Conservation (phyloP, 1,140 invertebrate species). For the Heliothis subflexa region DNA sequence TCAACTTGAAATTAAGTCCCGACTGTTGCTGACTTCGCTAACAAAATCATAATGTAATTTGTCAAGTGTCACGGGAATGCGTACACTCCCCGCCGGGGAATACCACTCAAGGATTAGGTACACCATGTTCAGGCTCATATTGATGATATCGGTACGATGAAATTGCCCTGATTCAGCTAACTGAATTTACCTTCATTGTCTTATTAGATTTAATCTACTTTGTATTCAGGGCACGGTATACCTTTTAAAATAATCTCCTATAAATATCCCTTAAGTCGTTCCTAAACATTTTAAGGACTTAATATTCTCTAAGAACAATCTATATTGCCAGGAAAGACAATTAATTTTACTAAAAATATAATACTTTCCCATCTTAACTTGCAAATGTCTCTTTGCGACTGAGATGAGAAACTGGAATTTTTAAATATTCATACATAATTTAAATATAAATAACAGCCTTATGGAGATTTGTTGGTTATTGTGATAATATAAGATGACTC, state of each 20-base stretch:
- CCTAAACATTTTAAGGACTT: constrained; percentile 37
- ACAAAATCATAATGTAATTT: constrained; percentile 79
- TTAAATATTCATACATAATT: constrained; percentile 51
- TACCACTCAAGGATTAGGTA: constrained; percentile 23
- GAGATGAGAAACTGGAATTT: constrained; percentile 46
- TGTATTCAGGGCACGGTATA: constrained; percentile 39
- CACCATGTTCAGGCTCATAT: constrained; percentile 32
- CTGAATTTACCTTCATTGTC: constrained; percentile 43
- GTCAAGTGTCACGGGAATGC: constrained; percentile 63
- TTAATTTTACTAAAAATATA: constrained; percentile 47
- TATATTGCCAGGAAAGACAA: constrained; percentile 14
- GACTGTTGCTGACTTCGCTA: constrained; percentile 56
- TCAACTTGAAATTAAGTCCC: constrained; percentile 67
- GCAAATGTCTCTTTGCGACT: constrained; percentile 47
- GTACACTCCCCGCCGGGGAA: constrained; percentile 23
- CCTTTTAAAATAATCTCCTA: constrained; percentile 45
- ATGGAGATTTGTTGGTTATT: constrained; percentile 35
- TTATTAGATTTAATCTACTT: constrained; percentile 37
- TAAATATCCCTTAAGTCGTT: constrained; percentile 35
- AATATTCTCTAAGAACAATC: constrained; percentile 15
- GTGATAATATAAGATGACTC: constrained; percentile 34
- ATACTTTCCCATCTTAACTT: constrained; percentile 48
- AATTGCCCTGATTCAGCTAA: constrained; percentile 39
- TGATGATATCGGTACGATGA: constrained; percentile 31
- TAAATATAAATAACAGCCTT: constrained; percentile 50